Evolutionary conservation across 2,797 vertebrate genomes (phyloP).

Genomic region (Picus viridis): DNA sequence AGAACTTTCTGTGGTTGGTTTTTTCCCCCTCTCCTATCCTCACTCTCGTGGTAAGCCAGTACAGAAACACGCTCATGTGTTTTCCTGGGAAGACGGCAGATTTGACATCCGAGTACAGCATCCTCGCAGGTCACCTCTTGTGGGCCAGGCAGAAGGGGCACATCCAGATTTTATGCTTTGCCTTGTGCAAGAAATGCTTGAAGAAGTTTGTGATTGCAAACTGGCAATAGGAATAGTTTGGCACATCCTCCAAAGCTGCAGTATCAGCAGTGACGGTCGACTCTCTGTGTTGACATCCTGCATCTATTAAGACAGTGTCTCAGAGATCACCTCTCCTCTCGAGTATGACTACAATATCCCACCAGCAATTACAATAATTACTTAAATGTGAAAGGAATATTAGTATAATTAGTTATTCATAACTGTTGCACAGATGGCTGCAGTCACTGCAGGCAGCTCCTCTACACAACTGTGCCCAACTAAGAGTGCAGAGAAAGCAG

Average conservation of each 20-base stretch:
- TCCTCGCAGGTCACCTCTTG: neutral
- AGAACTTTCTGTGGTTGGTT: neutral
- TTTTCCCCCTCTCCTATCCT: neutral
- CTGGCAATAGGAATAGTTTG: accelerated
- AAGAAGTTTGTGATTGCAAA: accelerated
- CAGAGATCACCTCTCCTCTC: neutral
- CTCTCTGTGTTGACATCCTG: accelerated
- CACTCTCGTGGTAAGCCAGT: accelerated
- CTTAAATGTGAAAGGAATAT: neutral
- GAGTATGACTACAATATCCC: neutral
- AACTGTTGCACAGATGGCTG: neutral
- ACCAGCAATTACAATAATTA: neutral
- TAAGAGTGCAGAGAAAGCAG: neutral
- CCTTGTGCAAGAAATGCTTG: accelerated
- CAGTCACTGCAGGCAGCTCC: neutral
- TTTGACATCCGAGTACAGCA: neutral
- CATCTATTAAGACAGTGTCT: neutral
- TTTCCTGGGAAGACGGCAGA: neutral
- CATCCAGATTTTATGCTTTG: accelerated
- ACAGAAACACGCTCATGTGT: neutral
- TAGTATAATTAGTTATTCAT: neutral
- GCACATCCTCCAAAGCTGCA: neutral
- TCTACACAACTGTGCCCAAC: accelerated
- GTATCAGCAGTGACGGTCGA: accelerated
- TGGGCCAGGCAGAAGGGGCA: neutral